These are phyloP conservation scores for Parnassius mnemosyne DNA, from an alignment of 2,888 invertebrate species.

Conservation along the genomic window DNA sequence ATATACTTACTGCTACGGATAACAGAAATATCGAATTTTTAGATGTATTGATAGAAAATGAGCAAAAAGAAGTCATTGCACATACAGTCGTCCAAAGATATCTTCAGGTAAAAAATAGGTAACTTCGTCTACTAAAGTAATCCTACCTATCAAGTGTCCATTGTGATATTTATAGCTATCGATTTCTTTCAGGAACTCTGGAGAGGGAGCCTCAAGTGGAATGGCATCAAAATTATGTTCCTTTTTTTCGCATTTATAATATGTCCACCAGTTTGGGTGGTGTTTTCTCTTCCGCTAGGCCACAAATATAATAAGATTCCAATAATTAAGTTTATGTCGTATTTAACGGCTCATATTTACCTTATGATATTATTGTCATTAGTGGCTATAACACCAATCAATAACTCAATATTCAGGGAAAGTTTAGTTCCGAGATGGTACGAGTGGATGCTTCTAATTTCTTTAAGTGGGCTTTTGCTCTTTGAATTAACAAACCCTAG, in stretches of 20 bases:
- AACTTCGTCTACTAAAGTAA: slow-evolving; percentile 53
- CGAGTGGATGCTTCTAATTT: slow-evolving; percentile 96
- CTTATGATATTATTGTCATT: slow-evolving; percentile 95
- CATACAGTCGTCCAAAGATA: slow-evolving; percentile 99
- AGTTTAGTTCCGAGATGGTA: slow-evolving; percentile 95
- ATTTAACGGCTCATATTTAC: slow-evolving; percentile 98
- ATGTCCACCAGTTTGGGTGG: slow-evolving; percentile 97
- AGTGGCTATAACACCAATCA: slow-evolving; percentile 93
- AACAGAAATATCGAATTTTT: slow-evolving; percentile 96
- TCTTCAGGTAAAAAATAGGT: slow-evolving; percentile 89
- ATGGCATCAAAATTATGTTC: slow-evolving; percentile 95
- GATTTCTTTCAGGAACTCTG: slow-evolving; percentile 91
- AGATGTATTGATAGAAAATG: slow-evolving; percentile 98
- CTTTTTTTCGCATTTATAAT: slow-evolving; percentile 95
- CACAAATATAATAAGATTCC: slow-evolving; percentile 99
- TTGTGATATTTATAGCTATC: slow-evolving; percentile 24
- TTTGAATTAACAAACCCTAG: slow-evolving; percentile 99
- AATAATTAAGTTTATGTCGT: slow-evolving; percentile 99
- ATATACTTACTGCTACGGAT: slow-evolving; percentile 97
- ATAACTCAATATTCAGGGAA: slow-evolving; percentile 87
- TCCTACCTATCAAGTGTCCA: slow-evolving; percentile 25
- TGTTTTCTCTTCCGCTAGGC: slow-evolving; percentile 95
- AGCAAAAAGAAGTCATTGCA: slow-evolving; percentile 98
- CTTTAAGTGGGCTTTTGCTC: slow-evolving; percentile 96
- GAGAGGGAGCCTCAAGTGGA: slow-evolving; percentile 98